A percentile compares a stretch with the other conserved stretches of the same genome.
These are phyloP conservation scores for Coilia nasus DNA, from an alignment of 2,797 vertebrate species.

Conservation along the genomic window DNA sequence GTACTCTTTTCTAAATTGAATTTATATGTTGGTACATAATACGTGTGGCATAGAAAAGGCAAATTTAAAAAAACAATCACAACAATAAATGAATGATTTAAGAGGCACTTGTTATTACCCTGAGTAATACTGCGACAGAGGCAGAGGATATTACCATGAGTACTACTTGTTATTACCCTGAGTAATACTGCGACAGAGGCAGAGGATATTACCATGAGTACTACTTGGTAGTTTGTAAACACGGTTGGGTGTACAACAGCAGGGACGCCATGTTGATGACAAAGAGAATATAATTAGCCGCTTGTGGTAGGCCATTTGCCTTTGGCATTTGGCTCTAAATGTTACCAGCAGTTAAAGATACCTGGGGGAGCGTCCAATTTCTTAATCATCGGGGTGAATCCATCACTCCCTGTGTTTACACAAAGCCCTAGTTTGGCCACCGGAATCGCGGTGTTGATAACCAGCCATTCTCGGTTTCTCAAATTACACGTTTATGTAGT, in stretches of 20 bases:
- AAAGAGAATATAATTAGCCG: not conserved
- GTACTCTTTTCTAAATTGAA: too few relatives aligned
- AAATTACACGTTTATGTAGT: constrained; percentile 6
- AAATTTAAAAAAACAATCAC: too few relatives aligned
- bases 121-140: too few relatives aligned
- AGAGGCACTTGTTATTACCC: too few relatives aligned
- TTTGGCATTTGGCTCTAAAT: constrained; percentile 33
- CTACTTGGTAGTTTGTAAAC: not conserved
- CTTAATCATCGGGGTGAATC: constrained; percentile 41
- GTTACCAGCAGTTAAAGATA: constrained; percentile 28
- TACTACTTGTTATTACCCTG: too few relatives aligned
- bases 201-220: too few relatives aligned
- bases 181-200: too few relatives aligned
- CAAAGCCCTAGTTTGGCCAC: not conserved
- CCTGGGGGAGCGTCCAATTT: constrained; percentile 38
- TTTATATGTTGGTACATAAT: too few relatives aligned
- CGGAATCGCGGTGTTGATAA: not conserved
- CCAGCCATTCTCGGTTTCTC: constrained; percentile 30
- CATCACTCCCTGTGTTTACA: constrained; percentile 25
- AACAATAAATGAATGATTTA: too few relatives aligned
- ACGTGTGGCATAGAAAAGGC: too few relatives aligned
- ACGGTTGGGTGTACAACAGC: not conserved
- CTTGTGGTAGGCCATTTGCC: not conserved
- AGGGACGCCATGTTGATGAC: not conserved
- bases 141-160: too few relatives aligned